Percentiles rank a stretch among this genome's conserved stretches.
Evolutionary conservation across 2,888 invertebrate genomes (phyloP).

Genomic region (Antitype chi): DNA sequence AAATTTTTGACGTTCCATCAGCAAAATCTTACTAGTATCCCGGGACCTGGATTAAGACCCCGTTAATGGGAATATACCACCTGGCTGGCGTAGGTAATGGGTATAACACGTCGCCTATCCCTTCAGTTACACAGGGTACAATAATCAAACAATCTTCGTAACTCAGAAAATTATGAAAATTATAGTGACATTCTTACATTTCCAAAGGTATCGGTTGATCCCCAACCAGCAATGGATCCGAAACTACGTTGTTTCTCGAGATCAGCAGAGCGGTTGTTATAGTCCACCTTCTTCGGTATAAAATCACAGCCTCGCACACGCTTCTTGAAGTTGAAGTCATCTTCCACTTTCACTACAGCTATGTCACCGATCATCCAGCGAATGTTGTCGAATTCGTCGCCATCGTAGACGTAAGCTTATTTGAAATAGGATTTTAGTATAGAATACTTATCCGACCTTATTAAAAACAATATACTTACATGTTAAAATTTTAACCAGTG

Average conservation of each 20-base stretch:
- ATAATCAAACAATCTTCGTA: neutral
- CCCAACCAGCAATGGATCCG: slow-evolving; percentile 84
- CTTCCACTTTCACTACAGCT: slow-evolving; percentile 84
- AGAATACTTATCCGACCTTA: neutral
- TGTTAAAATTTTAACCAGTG: too few relatives aligned
- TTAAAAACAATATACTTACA: neutral
- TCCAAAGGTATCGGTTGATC: slow-evolving; percentile 72
- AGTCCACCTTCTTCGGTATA: slow-evolving; percentile 77
- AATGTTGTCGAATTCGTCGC: slow-evolving; percentile 82
- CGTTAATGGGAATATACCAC: neutral
- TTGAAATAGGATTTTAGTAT: slow-evolving; percentile 10
- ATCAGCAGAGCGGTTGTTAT: slow-evolving; percentile 76
- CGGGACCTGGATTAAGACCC: neutral
- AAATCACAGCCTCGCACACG: slow-evolving; percentile 83
- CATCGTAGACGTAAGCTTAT: slow-evolving; percentile 83
- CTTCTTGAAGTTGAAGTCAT: slow-evolving; percentile 80
- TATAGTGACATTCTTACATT: slow-evolving; percentile 71
- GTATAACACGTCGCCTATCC: neutral
- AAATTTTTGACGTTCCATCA: neutral
- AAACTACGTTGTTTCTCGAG: slow-evolving; percentile 73
- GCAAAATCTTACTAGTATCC: neutral
- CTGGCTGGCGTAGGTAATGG: neutral
- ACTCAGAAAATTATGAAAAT: neutral
- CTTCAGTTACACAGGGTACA: neutral
- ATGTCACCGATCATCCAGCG: slow-evolving; percentile 86